Evolutionary conservation across 2,888 invertebrate genomes (phyloP).

Genomic region (Aspidiotus destructor): DNA sequence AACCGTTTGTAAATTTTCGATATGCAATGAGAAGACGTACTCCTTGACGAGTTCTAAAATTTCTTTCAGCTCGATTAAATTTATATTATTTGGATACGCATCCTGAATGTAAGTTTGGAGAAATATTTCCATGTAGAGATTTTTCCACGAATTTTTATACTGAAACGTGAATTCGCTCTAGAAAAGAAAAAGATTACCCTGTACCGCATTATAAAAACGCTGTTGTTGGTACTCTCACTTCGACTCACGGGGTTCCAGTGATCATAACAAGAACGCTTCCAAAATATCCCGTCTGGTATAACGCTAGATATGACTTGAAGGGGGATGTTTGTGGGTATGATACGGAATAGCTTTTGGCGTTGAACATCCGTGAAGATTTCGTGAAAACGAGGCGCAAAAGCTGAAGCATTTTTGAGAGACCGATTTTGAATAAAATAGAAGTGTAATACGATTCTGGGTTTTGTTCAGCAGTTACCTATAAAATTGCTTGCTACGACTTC

Average conservation of each 20-base stretch:
- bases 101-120: slow-evolving; percentile 25
- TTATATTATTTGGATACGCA: slow-evolving; percentile 12
- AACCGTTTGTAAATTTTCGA: slow-evolving; percentile 18
- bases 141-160: slow-evolving; percentile 29
- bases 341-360: background rate
- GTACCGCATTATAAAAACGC: background rate
- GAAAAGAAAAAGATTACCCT: no score
- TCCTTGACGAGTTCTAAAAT: slow-evolving; percentile 11
- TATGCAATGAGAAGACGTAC: slow-evolving; percentile 13
- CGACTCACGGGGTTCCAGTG: slow-evolving; percentile 12
- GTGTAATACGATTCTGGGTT: no score
- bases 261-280: slow-evolving; percentile 28
- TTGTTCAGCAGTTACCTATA: no score
- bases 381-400: no score
- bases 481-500: no score
- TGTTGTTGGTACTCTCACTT: no score
- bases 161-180: background rate
- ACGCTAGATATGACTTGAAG: slow-evolving; percentile 17
- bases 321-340: slow-evolving; percentile 27
- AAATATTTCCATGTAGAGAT: slow-evolving; percentile 29
- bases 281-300: slow-evolving; percentile 29
- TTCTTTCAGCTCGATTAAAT: slow-evolving; percentile 16
- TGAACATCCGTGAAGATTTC: no score
- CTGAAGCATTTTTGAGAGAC: no score
- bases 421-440: no score